phyloP scores from a whole-genome alignment of 2,888 invertebrate genomes.

The Hydroisotoma schaefferi region DNA sequence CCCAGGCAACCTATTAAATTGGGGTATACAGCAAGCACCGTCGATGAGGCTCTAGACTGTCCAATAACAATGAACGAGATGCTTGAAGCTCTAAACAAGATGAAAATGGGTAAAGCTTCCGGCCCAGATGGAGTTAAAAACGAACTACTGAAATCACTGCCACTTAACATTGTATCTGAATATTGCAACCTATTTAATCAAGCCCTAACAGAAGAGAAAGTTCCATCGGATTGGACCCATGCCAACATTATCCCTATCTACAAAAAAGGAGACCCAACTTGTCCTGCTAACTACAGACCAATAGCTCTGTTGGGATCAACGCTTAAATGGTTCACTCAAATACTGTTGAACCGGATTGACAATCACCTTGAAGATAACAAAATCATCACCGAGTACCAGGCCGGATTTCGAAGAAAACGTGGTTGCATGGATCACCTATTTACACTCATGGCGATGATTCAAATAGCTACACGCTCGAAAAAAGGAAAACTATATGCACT shows the following conservation, averaged over 20 bases:
- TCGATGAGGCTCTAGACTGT: background rate
- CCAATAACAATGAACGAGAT: background rate
- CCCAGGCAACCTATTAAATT: too few relatives aligned
- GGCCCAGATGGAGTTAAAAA: background rate
- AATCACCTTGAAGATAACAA: background rate
- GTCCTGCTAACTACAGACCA: conserved; percentile 4
- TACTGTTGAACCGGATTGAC: background rate
- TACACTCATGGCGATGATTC: conserved; percentile 2
- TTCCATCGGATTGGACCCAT: background rate
- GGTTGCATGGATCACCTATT: conserved; percentile 14
- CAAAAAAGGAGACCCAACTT: conserved; percentile 2
- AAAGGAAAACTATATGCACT: conserved; percentile 11
- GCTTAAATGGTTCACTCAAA: background rate
- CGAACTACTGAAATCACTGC: background rate
- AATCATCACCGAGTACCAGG: background rate
- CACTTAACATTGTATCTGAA: too few relatives aligned
- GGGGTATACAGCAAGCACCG: too few relatives aligned
- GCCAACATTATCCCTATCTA: background rate
- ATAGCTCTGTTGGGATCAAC: background rate
- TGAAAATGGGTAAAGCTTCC: background rate
- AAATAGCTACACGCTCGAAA: background rate
- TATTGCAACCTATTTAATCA: too few relatives aligned
- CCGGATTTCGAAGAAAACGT: conserved; percentile 4
- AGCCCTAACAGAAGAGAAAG: too few relatives aligned
- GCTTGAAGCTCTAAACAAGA: background rate